Conservation (phyloP, 2,888 invertebrate species). For the Actias luna region DNA sequence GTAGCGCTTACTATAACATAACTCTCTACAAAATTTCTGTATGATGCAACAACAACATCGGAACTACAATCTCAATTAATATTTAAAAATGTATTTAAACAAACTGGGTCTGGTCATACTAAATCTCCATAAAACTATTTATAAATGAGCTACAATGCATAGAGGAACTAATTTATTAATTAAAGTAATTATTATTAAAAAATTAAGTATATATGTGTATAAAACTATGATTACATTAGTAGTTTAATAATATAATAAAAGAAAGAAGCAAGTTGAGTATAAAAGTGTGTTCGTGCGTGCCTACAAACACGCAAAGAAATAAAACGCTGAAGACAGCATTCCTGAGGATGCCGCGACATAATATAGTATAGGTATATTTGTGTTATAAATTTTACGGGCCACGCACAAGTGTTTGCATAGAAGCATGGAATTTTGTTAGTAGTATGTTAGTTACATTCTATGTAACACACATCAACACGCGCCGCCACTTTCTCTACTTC, state of each 20-base stretch:
- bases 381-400: conserved; percentile 67
- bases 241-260: neutral
- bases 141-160: neutral
- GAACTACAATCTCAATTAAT: neutral
- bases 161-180: neutral
- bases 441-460: conserved; percentile 28
- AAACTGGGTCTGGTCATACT: neutral
- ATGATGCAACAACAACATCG: neutral
- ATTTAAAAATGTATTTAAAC: too few relatives aligned
- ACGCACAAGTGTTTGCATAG: conserved; percentile 66
- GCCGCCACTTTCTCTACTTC: conserved; percentile 13
- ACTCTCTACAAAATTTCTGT: neutral
- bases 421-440: conserved; percentile 58
- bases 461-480: conserved; percentile 15
- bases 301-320: conserved; percentile 51
- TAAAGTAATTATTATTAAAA: neutral
- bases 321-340: conserved; percentile 61
- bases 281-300: conserved; percentile 34
- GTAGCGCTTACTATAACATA: neutral
- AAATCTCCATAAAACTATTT: neutral
- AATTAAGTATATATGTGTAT: neutral
- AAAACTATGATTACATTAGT: neutral
- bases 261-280: neutral
- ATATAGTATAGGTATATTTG: conserved; percentile 47
- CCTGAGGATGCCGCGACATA: conserved; percentile 46